phyloP scores from a whole-genome alignment of 2,797 vertebrate genomes.

The Sebastes baramenuke region DNA sequence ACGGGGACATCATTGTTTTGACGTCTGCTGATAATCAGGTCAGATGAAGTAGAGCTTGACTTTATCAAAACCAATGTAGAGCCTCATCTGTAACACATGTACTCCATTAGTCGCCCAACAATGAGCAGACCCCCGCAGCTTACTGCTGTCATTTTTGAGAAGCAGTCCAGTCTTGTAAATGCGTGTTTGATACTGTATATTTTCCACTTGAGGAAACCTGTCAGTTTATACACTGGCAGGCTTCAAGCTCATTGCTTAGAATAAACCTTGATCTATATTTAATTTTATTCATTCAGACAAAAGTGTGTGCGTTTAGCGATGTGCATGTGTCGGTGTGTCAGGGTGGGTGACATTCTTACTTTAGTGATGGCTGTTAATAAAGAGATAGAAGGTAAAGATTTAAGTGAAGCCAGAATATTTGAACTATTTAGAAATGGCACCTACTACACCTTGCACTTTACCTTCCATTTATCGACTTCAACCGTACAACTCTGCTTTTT shows the following conservation, averaged over 20 bases:
- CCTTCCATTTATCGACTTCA: neutral
- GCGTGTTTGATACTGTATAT: neutral
- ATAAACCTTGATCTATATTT: neutral
- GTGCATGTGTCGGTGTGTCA: neutral
- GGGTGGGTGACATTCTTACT: neutral
- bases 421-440: neutral
- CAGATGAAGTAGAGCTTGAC: constrained; percentile 65
- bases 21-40: constrained; percentile 56
- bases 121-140: neutral
- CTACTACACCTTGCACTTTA: neutral
- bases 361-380: neutral
- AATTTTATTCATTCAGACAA: neutral
- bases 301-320: neutral
- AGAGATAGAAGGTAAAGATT: neutral
- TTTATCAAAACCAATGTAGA: constrained; percentile 49
- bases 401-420: neutral
- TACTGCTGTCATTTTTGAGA: neutral
- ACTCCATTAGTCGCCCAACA: constrained; percentile 11
- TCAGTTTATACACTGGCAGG: neutral
- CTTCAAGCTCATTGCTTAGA: neutral
- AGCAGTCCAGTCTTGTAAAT: neutral
- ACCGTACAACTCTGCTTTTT: neutral
- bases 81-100: constrained; percentile 31
- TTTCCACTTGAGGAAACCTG: neutral
- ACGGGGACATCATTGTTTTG: constrained; percentile 31